Percentiles rank a stretch among this genome's conserved stretches.
Conservation (phyloP, 2,113 vertebrate genomes). For the Ictalurus furcatus region DNA sequence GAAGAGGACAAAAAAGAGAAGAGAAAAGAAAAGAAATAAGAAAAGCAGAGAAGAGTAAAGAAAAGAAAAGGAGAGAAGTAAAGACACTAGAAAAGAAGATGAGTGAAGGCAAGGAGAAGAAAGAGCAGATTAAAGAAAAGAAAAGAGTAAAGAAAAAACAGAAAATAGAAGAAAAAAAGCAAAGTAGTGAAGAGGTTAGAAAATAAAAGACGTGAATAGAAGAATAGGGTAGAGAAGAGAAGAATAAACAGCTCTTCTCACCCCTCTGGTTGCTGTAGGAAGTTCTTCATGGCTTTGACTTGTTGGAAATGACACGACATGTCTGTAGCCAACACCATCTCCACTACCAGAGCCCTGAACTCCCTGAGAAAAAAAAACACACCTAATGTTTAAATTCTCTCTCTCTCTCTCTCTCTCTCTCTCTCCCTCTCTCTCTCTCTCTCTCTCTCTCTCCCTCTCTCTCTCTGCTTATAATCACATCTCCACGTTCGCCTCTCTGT, state of each 20-base stretch:
- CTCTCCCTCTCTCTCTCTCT: background rate
- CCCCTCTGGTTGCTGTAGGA: conserved; percentile 94
- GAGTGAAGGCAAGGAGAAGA: background rate
- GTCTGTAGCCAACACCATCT: conserved; percentile 97
- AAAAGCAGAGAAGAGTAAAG: background rate
- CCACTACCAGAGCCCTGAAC: conserved; percentile 91
- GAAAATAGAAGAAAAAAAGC: background rate
- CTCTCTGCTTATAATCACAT: background rate
- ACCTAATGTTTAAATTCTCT: background rate
- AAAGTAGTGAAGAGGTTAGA: background rate
- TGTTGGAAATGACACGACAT: conserved; percentile 99
- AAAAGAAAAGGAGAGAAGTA: background rate
- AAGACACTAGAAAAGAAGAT: background rate
- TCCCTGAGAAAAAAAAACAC: conserved; percentile 74
- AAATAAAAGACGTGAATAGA: background rate
- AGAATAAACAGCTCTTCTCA: conserved; percentile 67
- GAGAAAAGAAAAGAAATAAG: no score
- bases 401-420: background rate
- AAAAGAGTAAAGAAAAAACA: background rate
- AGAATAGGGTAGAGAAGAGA: background rate
- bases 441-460: background rate
- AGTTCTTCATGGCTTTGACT: conserved; percentile 97
- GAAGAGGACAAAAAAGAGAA: background rate
- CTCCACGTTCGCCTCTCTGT: background rate
- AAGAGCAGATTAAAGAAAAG: background rate